These are phyloP conservation scores for Lates calcarifer DNA, from an alignment of 2,113 vertebrate genomes.

Conservation along the genomic window DNA sequence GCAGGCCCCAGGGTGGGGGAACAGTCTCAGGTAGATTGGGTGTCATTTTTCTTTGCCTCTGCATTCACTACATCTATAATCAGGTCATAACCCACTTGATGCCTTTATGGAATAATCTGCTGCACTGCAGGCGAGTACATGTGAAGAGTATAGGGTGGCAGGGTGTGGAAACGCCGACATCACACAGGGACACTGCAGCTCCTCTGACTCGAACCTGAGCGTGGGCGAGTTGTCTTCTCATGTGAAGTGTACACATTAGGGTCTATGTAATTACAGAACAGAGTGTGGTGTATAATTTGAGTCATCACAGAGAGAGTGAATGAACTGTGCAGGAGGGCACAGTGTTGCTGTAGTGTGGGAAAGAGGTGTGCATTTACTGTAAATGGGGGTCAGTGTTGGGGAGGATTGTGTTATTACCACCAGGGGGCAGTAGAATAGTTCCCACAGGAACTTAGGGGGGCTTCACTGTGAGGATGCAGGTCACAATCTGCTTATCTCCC, in stretches of 20 bases:
- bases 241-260: conserved; percentile 34
- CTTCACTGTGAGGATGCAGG: conserved; percentile 55
- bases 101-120: conserved; percentile 55
- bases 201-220: conserved; percentile 4
- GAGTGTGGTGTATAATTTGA: conserved; percentile 43
- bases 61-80: conserved; percentile 49
- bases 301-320: conserved; percentile 57
- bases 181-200: conserved; percentile 10
- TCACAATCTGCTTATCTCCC: conserved; percentile 57
- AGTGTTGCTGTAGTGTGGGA: conserved; percentile 47
- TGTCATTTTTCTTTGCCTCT: conserved; percentile 54
- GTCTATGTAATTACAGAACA: conserved; percentile 62
- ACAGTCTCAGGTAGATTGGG: conserved; percentile 46
- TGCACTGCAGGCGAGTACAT: conserved; percentile 42
- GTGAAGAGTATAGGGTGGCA: conserved; percentile 50
- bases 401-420: conserved; percentile 61
- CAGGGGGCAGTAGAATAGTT: conserved; percentile 84
- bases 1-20: conserved; percentile 36
- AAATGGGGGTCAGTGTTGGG: conserved; percentile 3
- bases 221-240: conserved; percentile 24
- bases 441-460: conserved; percentile 45
- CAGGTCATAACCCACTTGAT: conserved; percentile 66
- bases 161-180: conserved; percentile 57
- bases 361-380: conserved; percentile 28
- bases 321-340: conserved; percentile 27